A percentile compares a stretch with the other conserved stretches of the same genome.
These are phyloP conservation scores for Anableps anableps DNA, from an alignment of 2,797 vertebrate genomes.

Conservation along the genomic window DNA sequence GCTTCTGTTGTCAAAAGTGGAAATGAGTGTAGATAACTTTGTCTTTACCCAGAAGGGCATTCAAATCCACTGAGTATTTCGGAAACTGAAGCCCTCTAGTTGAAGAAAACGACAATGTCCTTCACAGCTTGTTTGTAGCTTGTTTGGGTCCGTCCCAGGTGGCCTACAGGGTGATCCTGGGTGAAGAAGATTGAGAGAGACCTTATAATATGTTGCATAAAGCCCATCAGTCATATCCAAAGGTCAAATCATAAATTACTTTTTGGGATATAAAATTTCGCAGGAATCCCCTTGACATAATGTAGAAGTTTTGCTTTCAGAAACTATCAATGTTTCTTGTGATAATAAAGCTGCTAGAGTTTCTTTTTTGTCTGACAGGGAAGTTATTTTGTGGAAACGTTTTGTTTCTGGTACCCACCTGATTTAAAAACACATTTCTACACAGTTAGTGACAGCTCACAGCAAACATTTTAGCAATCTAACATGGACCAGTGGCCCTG, in stretches of 20 bases:
- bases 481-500: conserved; percentile 21
- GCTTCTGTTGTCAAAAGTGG: conserved; percentile 25
- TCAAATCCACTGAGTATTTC: conserved; percentile 54
- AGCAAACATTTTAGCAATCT: conserved; percentile 12
- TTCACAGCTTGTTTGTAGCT: conserved; percentile 52
- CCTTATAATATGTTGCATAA: conserved; percentile 51
- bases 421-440: conserved; percentile 17
- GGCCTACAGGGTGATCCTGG: conserved; percentile 58
- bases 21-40: conserved; percentile 57
- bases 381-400: conserved; percentile 29
- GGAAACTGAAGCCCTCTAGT: conserved; percentile 47
- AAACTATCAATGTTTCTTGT: conserved; percentile 3
- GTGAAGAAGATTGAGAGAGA: conserved; percentile 49
- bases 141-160: conserved; percentile 53
- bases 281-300: conserved; percentile 26
- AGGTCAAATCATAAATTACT: conserved; percentile 54
- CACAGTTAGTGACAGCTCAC: conserved; percentile 7
- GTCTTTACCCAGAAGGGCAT: conserved; percentile 64
- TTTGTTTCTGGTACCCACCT: conserved; percentile 20
- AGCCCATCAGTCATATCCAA: conserved; percentile 32
- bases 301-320: neutral
- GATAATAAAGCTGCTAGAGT: neutral
- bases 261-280: conserved; percentile 26
- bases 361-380: neutral
- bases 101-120: conserved; percentile 70